phyloP scores from a whole-genome alignment of 2,797 vertebrate species.

The Meriones psammophilus region DNA sequence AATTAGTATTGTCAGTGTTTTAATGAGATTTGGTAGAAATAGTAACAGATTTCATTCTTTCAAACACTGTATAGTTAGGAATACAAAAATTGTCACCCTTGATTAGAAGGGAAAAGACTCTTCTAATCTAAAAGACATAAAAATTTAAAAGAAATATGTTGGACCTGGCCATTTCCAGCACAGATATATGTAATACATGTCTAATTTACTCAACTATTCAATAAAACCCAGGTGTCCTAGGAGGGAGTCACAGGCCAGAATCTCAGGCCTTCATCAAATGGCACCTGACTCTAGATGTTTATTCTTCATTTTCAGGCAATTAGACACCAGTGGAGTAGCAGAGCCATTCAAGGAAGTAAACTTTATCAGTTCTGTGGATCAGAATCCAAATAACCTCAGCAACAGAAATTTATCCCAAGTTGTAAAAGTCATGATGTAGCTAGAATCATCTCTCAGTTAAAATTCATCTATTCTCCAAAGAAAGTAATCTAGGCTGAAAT shows the following conservation, averaged over 20 bases:
- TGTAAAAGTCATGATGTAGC: not conserved
- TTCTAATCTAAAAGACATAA: too few species aligned
- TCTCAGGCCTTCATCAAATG: not conserved
- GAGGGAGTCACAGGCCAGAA: not conserved
- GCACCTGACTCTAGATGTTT: not conserved
- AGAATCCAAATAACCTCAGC: not conserved
- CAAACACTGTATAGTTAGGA: not conserved
- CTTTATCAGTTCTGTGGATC: not conserved
- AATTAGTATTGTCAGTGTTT: not conserved
- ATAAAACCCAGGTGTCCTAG: not conserved
- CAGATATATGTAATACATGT: too few species aligned
- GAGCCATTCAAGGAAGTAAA: not conserved
- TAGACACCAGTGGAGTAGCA: not conserved
- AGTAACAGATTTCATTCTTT: not conserved
- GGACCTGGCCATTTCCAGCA: not conserved
- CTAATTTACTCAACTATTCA: not conserved
- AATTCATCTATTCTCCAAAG: not conserved
- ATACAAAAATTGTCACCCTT: not conserved
- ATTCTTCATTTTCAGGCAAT: not conserved
- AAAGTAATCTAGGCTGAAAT: not conserved
- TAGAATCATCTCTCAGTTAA: conserved; percentile 6
- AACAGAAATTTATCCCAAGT: not conserved
- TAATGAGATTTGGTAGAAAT: not conserved
- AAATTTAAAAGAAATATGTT: not conserved
- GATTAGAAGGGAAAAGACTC: not conserved